phyloP scores from a whole-genome alignment of 1,140 invertebrate genomes.

The Drosophila biarmipes region DNA sequence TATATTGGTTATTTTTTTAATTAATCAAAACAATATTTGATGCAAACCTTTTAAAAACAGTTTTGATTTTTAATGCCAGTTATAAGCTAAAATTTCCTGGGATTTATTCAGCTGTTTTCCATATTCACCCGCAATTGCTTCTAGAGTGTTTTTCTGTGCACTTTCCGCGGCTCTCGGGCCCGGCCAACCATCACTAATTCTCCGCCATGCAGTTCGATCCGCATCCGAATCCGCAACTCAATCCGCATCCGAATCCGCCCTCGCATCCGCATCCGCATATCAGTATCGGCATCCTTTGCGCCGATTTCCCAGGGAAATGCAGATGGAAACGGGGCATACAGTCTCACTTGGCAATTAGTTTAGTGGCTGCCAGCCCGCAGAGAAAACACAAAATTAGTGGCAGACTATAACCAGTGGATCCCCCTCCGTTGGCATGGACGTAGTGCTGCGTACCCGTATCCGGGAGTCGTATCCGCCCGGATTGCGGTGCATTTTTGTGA shows the following conservation, averaged over 20 bases:
- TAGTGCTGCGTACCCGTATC: slow-evolving; percentile 10
- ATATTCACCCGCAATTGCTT: not conserved
- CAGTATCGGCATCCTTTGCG: slow-evolving; percentile 1
- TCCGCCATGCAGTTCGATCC: slow-evolving; percentile 5
- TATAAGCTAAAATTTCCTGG: not conserved
- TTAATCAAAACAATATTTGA: no score
- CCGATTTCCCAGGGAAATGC: slow-evolving; percentile 25
- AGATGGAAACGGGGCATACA: slow-evolving; percentile 20
- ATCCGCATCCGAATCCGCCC: no score
- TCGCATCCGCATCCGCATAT: not conserved
- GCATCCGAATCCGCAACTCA: not conserved
- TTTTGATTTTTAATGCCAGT: not conserved
- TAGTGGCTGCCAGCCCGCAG: slow-evolving; percentile 48
- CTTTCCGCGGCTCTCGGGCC: not conserved
- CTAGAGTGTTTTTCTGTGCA: not conserved
- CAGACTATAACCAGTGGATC: slow-evolving; percentile 29
- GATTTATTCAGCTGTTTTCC: not conserved
- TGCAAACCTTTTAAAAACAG: no score
- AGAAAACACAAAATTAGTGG: slow-evolving; percentile 50
- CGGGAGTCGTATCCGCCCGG: slow-evolving; percentile 35
- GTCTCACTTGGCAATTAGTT: slow-evolving; percentile 61
- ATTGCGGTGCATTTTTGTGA: slow-evolving; percentile 48
- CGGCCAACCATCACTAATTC: slow-evolving; percentile 5
- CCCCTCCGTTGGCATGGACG: not conserved
- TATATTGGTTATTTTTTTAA: no score